Percentiles rank a stretch among this genome's conserved stretches.
Evolutionary conservation across 2,797 vertebrate genomes (phyloP).

Genomic region (Mormyrops boulengeri): DNA sequence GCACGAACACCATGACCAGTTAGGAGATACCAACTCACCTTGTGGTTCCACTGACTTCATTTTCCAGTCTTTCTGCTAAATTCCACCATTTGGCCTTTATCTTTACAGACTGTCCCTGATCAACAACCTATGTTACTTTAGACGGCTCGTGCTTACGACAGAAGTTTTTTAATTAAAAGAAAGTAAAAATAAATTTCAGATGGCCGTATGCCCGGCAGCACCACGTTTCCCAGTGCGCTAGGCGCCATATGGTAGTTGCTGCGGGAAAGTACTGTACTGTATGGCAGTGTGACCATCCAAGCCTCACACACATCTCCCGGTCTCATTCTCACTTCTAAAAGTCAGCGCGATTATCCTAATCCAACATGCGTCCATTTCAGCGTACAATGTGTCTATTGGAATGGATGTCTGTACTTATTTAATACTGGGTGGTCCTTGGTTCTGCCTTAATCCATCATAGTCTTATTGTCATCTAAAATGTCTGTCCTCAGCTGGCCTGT

Average conservation of each 20-base stretch:
- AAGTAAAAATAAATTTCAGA: neutral
- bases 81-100: neutral
- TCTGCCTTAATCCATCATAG: neutral
- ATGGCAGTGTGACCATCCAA: neutral
- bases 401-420: neutral
- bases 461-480: neutral
- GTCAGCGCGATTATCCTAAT: neutral
- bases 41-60: neutral
- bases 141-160: neutral
- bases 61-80: neutral
- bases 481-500: neutral
- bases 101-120: neutral
- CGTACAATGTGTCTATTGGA: neutral
- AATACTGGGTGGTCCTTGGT: neutral
- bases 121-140: neutral
- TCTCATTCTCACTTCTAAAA: neutral
- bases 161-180: neutral
- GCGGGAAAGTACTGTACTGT: neutral
- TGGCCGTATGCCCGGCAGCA: neutral
- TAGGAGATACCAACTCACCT: neutral
- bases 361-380: neutral
- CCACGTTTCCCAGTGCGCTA: neutral
- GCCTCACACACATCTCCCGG: neutral
- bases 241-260: neutral
- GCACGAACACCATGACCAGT: neutral